phyloP scores from a whole-genome alignment of 2,888 invertebrate genomes.

The Cantharis lateralis region DNA sequence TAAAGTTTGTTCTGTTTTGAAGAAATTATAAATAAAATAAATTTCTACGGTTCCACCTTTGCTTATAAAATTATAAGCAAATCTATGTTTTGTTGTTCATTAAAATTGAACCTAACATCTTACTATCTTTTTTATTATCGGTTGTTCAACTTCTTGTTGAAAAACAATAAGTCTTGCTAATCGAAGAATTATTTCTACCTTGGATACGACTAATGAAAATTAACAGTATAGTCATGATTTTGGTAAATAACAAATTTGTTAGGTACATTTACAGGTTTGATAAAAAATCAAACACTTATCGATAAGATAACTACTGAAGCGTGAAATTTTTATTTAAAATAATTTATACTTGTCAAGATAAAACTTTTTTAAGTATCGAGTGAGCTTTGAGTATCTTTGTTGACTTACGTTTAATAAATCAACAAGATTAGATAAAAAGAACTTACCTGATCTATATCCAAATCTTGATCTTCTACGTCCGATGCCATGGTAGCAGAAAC shows the following conservation, averaged over 20 bases:
- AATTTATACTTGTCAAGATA: neutral
- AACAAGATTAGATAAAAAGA: neutral
- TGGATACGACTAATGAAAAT: neutral
- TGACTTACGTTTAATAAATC: neutral
- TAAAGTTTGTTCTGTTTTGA: neutral
- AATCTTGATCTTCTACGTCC: conserved; percentile 13
- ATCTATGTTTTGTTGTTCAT: neutral
- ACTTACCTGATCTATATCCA: conserved; percentile 14
- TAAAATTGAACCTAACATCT: neutral
- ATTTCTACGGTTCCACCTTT: neutral
- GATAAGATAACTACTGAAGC: neutral
- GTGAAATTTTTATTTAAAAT: neutral
- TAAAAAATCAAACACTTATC: neutral
- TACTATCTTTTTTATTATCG: neutral
- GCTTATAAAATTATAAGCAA: neutral
- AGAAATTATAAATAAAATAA: neutral
- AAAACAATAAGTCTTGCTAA: neutral
- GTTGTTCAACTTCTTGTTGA: neutral
- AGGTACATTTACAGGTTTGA: neutral
- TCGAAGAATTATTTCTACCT: neutral
- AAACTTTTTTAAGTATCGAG: neutral
- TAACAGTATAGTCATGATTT: neutral
- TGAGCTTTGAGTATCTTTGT: neutral
- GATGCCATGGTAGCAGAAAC: conserved; percentile 9
- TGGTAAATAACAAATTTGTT: neutral